Base-by-base conservation (phyloP, 2,888 invertebrate genomes). In the Dichetophora obliterata region DNA sequence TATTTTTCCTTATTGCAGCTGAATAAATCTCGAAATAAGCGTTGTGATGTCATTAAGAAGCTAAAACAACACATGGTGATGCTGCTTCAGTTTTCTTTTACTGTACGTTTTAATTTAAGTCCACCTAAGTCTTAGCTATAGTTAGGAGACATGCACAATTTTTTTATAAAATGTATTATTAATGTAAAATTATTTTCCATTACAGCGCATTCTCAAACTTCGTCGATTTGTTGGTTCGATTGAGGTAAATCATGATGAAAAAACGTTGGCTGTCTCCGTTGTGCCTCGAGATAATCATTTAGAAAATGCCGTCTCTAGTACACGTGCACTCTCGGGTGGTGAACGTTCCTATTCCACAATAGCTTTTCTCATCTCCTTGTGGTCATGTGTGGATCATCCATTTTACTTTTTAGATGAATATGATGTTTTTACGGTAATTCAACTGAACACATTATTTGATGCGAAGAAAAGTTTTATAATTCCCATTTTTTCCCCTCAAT, bases 331-430 rank as follows among this genome's bases (percentile, higher is more conserved):
- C 80, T 98, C 98, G 0, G 99, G 99, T 54, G 99, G 99, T 5
- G 99, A 99, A 90, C 92, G 97, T 76, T 97, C 97, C 2, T 99
- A 95, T 90, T 94, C 97, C n/a, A 98, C 98, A 0, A 95, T 98
- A 11, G 96, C 97, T 50, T 96, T 98, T 88, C 92, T 99, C 81
- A 93, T 98, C 89, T 93, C 98, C 43, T 91, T 99, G 48, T 99
- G 99, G 99, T 94, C 96, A 78, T 94, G 95, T 81, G 95, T 96
- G 85, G 94, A 95, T 85, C 93, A 96, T 84, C 98, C 99, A 0
- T 98, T 99, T 90, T 95, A 95, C 91, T 94, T 97, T 88, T 91
- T 98, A 82, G 98, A 98, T 89, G 98, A 99, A 91, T 98, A 98
- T 87, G 98, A 98, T 86, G 97, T 98, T 0, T 98, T 96, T 87